These are phyloP conservation scores for Cosmia pyralina DNA, from an alignment of 2,888 invertebrate species.

Conservation along the genomic window DNA sequence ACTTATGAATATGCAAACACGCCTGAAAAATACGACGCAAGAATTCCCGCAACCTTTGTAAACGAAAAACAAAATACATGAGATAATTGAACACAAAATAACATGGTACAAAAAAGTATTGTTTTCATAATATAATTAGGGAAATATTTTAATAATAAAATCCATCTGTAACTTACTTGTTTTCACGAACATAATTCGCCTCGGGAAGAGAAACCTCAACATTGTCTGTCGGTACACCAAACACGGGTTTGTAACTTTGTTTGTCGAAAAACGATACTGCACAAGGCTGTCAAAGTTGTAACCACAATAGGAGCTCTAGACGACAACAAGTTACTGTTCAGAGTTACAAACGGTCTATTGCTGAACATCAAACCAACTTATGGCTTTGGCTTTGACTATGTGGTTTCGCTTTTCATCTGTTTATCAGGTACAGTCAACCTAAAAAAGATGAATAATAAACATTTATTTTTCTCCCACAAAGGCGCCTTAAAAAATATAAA, in stretches of 20 bases:
- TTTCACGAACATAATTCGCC: slow-evolving; percentile 56
- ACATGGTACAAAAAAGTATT: slow-evolving; percentile 28
- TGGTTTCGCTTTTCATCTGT: slow-evolving; percentile 23
- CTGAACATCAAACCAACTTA: slow-evolving; percentile 27
- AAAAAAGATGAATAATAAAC: background rate
- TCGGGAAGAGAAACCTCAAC: slow-evolving; percentile 43
- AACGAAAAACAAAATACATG: slow-evolving; percentile 18
- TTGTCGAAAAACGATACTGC: slow-evolving; percentile 55
- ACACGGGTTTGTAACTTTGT: slow-evolving; percentile 56
- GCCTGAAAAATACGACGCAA: slow-evolving; percentile 4
- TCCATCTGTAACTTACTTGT: slow-evolving; percentile 29
- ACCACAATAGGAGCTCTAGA: slow-evolving; percentile 58
- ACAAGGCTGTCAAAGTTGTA: slow-evolving; percentile 45
- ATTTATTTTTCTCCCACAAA: no score
- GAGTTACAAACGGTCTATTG: slow-evolving; percentile 32
- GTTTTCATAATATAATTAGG: slow-evolving; percentile 41
- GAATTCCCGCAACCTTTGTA: background rate
- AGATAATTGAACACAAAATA: slow-evolving; percentile 46
- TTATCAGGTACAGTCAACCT: background rate
- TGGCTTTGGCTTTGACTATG: slow-evolving; percentile 17
- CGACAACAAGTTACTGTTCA: slow-evolving; percentile 32
- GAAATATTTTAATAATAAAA: slow-evolving; percentile 40
- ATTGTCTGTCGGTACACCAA: slow-evolving; percentile 35
- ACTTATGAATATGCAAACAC: slow-evolving; percentile 13
- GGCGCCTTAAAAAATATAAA: no score